phyloP scores from a whole-genome alignment of 23 tunicate genomes.

The Diplosoma virens region DNA sequence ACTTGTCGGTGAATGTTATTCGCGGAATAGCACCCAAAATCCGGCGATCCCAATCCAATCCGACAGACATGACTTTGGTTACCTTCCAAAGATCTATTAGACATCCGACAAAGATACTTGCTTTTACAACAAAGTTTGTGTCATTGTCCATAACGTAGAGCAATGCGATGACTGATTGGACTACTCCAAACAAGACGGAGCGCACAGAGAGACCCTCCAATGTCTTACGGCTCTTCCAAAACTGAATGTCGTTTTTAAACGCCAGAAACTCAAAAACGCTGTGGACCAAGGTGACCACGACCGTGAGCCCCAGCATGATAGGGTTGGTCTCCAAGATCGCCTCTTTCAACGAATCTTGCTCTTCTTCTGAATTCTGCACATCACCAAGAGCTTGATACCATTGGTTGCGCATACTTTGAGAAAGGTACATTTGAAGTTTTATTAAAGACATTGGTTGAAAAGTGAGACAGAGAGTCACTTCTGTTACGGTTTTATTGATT shows the following conservation, averaged over 20 bases:
- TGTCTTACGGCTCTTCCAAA: slow-evolving; percentile 90
- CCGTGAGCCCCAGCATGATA: slow-evolving; percentile 86
- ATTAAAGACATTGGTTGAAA: slow-evolving; percentile 81
- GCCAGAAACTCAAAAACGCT: slow-evolving; percentile 94
- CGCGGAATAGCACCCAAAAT: slow-evolving; percentile 63
- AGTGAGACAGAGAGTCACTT: slow-evolving; percentile 54
- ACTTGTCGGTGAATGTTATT: slow-evolving; percentile 73
- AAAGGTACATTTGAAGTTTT: slow-evolving; percentile 88
- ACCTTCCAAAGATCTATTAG: slow-evolving; percentile 95
- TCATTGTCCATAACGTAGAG: slow-evolving; percentile 90
- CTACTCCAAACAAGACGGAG: slow-evolving; percentile 61
- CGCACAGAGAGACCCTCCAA: slow-evolving; percentile 94
- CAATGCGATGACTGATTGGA: slow-evolving; percentile 77
- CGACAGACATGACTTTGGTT: slow-evolving; percentile 84
- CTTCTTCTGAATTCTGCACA: slow-evolving; percentile 58
- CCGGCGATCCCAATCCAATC: slow-evolving; percentile 38
- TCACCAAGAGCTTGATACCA: slow-evolving; percentile 75
- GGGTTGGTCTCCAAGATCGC: slow-evolving; percentile 87
- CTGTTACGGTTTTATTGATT: slow-evolving; percentile 73
- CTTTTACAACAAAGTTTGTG: slow-evolving; percentile 86
- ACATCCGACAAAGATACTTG: slow-evolving; percentile 80
- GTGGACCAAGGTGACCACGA: slow-evolving; percentile 79
- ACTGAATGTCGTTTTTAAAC: slow-evolving; percentile 95
- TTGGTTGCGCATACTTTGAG: slow-evolving; percentile 83
- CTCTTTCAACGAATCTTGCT: slow-evolving; percentile 71